Evolutionary conservation across 2,113 vertebrate species (phyloP).

Genomic region (Pluvianellus socialis): DNA sequence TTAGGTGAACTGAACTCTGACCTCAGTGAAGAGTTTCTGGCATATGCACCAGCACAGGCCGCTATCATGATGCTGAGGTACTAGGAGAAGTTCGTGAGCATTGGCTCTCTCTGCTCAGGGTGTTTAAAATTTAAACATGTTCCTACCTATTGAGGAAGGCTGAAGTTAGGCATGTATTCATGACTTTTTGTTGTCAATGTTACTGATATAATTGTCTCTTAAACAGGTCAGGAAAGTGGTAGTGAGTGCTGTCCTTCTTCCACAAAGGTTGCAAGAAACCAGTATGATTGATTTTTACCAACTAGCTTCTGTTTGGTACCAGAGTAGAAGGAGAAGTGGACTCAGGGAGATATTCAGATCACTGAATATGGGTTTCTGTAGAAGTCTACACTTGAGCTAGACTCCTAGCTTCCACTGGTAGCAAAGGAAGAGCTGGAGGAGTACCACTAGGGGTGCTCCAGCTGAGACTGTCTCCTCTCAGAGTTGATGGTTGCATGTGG

Average conservation of each 20-base stretch:
- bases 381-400: neutral
- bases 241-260: neutral
- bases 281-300: neutral
- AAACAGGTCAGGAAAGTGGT: neutral
- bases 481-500: neutral
- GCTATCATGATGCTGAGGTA: neutral
- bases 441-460: neutral
- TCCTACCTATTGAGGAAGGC: neutral
- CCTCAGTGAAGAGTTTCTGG: neutral
- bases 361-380: neutral
- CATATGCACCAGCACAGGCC: neutral
- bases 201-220: neutral
- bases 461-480: neutral
- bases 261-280: neutral
- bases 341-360: neutral
- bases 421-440: neutral
- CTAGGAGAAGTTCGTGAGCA: neutral
- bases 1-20: neutral
- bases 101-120: neutral
- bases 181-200: neutral
- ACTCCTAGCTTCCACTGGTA: neutral
- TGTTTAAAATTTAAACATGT: neutral
- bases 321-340: neutral
- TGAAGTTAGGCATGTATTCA: neutral
- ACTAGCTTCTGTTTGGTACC: neutral